Percentiles rank a stretch among this genome's conserved stretches.
These are phyloP conservation scores for Pseudois nayaur DNA, from an alignment of 2,113 vertebrate species.

Conservation along the genomic window DNA sequence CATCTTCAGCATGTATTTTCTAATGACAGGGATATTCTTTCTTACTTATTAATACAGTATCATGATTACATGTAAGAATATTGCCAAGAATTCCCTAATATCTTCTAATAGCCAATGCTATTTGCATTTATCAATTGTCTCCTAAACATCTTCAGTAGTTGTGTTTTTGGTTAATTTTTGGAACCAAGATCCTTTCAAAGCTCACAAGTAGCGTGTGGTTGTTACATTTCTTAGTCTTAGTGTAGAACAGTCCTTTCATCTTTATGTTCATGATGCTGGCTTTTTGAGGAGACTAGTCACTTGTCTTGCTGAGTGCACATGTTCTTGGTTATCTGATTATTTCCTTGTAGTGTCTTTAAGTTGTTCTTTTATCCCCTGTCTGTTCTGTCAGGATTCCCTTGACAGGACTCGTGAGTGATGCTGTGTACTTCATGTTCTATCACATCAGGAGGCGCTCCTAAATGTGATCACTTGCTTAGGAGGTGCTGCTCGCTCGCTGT, in stretches of 20 bases:
- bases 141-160: background rate
- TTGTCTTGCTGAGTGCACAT: background rate
- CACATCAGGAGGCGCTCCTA: background rate
- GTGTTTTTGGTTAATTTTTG: background rate
- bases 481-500: background rate
- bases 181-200: background rate
- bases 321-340: background rate
- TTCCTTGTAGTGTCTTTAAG: background rate
- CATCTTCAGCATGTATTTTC: background rate
- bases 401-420: background rate
- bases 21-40: background rate
- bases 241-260: background rate
- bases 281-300: background rate
- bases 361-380: background rate
- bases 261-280: background rate
- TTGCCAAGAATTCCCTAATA: background rate
- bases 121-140: background rate
- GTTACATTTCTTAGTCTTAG: background rate
- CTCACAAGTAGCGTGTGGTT: background rate
- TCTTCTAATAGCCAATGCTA: background rate
- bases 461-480: background rate
- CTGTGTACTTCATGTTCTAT: background rate
- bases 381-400: background rate
- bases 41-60: background rate
- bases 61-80: background rate